phyloP scores from a whole-genome alignment of 2,888 invertebrate genomes.

The Tribolium freemani region DNA sequence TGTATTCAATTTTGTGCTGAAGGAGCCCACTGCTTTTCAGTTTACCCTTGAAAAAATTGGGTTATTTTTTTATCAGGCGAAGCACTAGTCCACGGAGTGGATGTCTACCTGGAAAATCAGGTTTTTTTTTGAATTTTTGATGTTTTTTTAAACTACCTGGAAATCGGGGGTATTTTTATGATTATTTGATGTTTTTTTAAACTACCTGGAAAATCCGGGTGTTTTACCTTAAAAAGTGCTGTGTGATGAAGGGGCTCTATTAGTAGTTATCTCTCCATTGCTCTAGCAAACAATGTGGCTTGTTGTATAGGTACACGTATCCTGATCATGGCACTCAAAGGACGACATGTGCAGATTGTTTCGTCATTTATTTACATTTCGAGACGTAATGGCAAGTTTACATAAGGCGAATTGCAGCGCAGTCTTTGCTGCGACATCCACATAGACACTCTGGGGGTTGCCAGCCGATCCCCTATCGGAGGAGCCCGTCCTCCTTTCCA shows the following conservation, averaged over 20 bases:
- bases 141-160: conserved; percentile 16
- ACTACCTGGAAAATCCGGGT: conserved; percentile 15
- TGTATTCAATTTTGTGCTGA: conserved; percentile 21
- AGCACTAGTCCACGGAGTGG: conserved; percentile 18
- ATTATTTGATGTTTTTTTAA: conserved; percentile 15
- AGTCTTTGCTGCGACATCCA: conserved; percentile 7
- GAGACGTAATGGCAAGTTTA: conserved; percentile 25
- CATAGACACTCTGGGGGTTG: conserved; percentile 10
- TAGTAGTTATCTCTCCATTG: too few relatives aligned
- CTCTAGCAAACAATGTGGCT: conserved; percentile 24
- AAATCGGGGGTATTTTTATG: conserved; percentile 18
- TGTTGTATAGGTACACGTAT: conserved; percentile 24
- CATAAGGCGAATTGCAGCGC: conserved; percentile 21
- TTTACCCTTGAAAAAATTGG: conserved; percentile 3
- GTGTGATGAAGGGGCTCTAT: background rate
- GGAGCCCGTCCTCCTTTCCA: conserved; percentile 4
- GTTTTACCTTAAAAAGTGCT: conserved; percentile 10
- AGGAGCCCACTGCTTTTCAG: conserved; percentile 11
- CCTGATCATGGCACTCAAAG: conserved; percentile 34
- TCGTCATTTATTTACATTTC: conserved; percentile 36
- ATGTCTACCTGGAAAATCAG: conserved; percentile 16
- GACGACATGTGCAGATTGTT: conserved; percentile 34
- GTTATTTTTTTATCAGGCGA: conserved; percentile 15
- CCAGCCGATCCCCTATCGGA: conserved; percentile 7
- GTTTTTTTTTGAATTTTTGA: conserved; percentile 12